phyloP scores from a whole-genome alignment of 2,888 invertebrate genomes.

The Dioctria rufipes region DNA sequence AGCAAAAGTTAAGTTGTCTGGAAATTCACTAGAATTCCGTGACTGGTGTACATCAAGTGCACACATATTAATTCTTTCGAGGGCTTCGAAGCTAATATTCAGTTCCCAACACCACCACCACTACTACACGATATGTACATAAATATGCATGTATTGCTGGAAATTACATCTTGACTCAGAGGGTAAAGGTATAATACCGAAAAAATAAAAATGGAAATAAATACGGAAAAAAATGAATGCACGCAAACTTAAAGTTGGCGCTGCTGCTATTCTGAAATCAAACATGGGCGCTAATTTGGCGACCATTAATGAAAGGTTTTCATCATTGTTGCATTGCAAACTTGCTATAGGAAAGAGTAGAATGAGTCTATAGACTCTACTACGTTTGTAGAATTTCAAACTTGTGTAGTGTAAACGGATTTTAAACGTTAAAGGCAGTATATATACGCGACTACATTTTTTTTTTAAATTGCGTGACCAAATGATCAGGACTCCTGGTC shows the following conservation, averaged over 20 bases:
- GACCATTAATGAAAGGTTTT: constrained; percentile 47
- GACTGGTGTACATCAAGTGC: constrained; percentile 39
- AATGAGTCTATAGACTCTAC: not conserved
- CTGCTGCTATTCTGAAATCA: constrained; percentile 22
- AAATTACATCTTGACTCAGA: constrained; percentile 26
- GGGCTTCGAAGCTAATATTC: constrained; percentile 21
- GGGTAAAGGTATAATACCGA: not conserved
- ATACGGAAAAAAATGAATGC: constrained; percentile 31
- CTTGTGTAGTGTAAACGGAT: too few relatives aligned
- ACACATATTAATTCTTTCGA: constrained; percentile 45
- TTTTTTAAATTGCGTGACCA: constrained; percentile 23
- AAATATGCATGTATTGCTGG: not conserved
- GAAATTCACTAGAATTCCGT: constrained; percentile 49
- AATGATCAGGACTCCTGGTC: constrained; percentile 5
- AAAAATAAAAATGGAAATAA: constrained; percentile 39
- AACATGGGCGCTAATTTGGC: constrained; percentile 49
- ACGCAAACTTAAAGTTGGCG: constrained; percentile 24
- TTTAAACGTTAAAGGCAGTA: too few relatives aligned
- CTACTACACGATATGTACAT: too few relatives aligned
- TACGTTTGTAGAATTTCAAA: too few relatives aligned
- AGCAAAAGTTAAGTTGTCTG: constrained; percentile 28
- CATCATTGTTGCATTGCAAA: constrained; percentile 11
- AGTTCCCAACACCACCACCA: not conserved
- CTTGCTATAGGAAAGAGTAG: too few relatives aligned
- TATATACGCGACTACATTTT: not conserved